Evolutionary conservation across 2,113 vertebrate species (phyloP), one percentile per base, ranked within the genome.

Genomic region (Seriola dumerili): DNA sequence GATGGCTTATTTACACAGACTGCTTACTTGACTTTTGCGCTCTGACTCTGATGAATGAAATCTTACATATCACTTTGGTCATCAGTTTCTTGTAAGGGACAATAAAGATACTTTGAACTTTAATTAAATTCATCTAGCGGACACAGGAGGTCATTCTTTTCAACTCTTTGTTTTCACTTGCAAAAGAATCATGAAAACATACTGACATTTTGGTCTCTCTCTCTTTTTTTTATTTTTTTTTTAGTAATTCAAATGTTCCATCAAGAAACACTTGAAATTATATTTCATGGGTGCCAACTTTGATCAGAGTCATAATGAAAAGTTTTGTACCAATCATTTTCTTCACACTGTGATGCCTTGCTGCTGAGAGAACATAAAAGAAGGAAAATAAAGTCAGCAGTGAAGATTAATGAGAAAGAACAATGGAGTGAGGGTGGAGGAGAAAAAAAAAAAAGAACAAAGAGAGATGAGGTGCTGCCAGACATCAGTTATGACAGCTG

Each of bases 361-460:
- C 74, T 46, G 23, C 54, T 78, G 76, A 59, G 40, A 12, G 36
- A 67, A 80, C 50, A 67, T 19, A 52, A 42, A 34, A 71, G 38
- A 67, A 34, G 21, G 29, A 75, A 58, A 67, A 58, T 46, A 69
- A 78, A 83, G 54, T 59, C 21, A 74, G 75, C 12, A 34, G n/a
- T 34, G 52, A 68, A 21, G 32, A 82, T 64, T 63, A 68, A 78
- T 76, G 68, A 78, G 59, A 42, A 46, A 54, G 58, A 74, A 70
- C 4, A 55, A 40, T 13, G 67, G 12, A 34, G 25, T 0, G 19
- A 38, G n/a, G 59, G 61, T 16, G 14, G 21, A 61, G 17, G 12
- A 5, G 13, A 14, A 8, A 32, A 13, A 2, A 38, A 8, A 55
- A 29, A 21, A 67, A n/a, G 8, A 36, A n/a, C 17, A 21, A 42